Percentiles rank a stretch among this genome's conserved stretches.
These are phyloP conservation scores for Himalopsyche anomala DNA, from an alignment of 2,888 invertebrate genomes.

Conservation along the genomic window DNA sequence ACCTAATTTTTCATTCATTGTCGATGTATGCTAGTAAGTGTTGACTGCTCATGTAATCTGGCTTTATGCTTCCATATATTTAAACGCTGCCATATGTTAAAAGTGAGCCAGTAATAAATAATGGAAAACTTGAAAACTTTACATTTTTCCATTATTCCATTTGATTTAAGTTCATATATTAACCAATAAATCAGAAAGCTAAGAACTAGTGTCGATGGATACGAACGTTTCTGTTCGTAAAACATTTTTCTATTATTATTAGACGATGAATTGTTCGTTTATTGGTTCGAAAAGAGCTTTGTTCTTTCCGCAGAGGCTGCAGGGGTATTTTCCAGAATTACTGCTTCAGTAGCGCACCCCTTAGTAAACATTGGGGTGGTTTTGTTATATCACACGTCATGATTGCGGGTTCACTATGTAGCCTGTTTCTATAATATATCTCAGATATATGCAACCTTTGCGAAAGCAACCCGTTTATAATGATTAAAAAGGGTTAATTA, in stretches of 20 bases:
- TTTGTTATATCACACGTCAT: constrained; percentile 33
- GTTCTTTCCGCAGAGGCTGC: constrained; percentile 30
- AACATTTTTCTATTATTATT: not conserved
- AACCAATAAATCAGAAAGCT: too few relatives aligned
- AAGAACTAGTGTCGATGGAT: too few relatives aligned
- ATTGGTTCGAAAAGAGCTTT: constrained; percentile 4
- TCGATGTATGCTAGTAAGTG: too few relatives aligned
- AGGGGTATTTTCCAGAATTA: constrained; percentile 5
- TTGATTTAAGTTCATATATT: too few relatives aligned
- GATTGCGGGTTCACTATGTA: constrained; percentile 7
- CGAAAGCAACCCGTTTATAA: not conserved
- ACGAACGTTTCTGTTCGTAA: too few relatives aligned
- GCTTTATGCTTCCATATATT: too few relatives aligned
- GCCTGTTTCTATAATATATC: constrained; percentile 12
- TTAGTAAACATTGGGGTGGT: constrained; percentile 6
- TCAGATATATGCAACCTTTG: constrained; percentile 25
- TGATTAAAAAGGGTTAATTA: constrained; percentile 1
- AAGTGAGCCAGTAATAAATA: too few relatives aligned
- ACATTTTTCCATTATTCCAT: too few relatives aligned
- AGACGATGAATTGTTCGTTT: not conserved
- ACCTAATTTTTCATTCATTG: too few relatives aligned
- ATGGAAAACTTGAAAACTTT: too few relatives aligned
- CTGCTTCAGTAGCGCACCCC: constrained; percentile 18
- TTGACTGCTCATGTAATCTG: too few relatives aligned
- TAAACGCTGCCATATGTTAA: too few relatives aligned